phyloP scores from a whole-genome alignment of 2,113 vertebrate species.

The Camarhynchus parvulus region DNA sequence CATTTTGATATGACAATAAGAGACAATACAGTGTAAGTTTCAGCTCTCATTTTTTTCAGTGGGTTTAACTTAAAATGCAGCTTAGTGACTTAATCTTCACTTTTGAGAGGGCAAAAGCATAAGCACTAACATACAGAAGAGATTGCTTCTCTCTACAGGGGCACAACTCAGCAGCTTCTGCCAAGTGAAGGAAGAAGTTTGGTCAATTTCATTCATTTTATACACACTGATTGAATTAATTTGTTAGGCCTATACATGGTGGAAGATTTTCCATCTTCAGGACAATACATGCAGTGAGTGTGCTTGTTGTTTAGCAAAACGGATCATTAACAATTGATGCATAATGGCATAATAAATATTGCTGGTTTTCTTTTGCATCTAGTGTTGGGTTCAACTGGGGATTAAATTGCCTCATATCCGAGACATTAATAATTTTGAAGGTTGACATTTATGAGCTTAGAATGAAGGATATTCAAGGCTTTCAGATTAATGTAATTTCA shows the following conservation, averaged over 20 bases:
- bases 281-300: background rate
- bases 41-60: background rate
- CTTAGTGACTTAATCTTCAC: background rate
- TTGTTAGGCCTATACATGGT: background rate
- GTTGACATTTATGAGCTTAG: constrained; percentile 48
- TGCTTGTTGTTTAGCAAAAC: constrained; percentile 20
- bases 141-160: background rate
- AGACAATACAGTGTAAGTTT: background rate
- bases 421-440: constrained; percentile 55
- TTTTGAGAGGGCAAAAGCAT: background rate
- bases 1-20: background rate
- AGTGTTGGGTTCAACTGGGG: constrained; percentile 26
- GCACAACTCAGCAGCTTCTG: background rate
- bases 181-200: background rate
- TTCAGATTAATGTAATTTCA: constrained; percentile 64
- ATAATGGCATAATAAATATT: background rate
- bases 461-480: constrained; percentile 24
- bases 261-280: background rate
- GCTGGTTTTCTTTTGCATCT: constrained; percentile 27
- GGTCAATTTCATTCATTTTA: background rate
- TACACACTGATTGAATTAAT: background rate
- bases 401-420: constrained; percentile 57
- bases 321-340: constrained; percentile 22
- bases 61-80: background rate
- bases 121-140: background rate